phyloP scores from a whole-genome alignment of 2,888 invertebrate genomes.

The Ptilodon capucinus region DNA sequence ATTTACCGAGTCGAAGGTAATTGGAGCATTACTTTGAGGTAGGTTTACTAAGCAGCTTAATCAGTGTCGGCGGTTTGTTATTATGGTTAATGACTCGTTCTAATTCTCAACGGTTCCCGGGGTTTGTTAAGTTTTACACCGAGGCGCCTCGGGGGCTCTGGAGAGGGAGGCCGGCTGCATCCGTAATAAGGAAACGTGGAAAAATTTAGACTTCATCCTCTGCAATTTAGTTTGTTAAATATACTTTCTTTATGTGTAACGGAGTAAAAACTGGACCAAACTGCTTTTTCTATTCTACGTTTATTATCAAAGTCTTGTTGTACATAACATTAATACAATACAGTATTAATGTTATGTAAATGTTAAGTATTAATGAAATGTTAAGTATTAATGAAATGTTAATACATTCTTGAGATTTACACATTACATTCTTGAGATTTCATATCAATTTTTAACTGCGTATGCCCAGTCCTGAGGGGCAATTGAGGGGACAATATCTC shows the following conservation, averaged over 20 bases:
- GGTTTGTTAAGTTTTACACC: constrained; percentile 2
- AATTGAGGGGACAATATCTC: too few species aligned
- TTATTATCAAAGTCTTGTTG: too few species aligned
- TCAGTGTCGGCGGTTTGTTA: constrained; percentile 50
- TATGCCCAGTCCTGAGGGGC: too few species aligned
- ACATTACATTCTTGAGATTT: too few species aligned
- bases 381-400: too few species aligned
- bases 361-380: too few species aligned
- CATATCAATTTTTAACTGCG: too few species aligned
- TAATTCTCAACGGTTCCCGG: constrained; percentile 36
- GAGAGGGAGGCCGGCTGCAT: constrained; percentile 19
- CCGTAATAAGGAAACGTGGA: constrained; percentile 24
- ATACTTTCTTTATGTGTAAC: neutral
- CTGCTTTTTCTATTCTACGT: too few species aligned
- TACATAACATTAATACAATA: too few species aligned
- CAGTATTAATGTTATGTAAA: too few species aligned
- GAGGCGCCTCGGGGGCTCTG: constrained; percentile 1
- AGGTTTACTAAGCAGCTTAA: constrained; percentile 49
- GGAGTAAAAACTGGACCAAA: too few species aligned
- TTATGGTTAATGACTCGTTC: constrained; percentile 48
- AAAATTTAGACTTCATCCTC: neutral
- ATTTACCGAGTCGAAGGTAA: constrained; percentile 16
- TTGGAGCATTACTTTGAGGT: constrained; percentile 40
- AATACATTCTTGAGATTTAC: too few species aligned
- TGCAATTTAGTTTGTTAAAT: neutral